Percentiles rank a stretch among this genome's conserved stretches.
phyloP scores from a whole-genome alignment of 2,113 vertebrate genomes.

The Neomonachus schauinslandi region DNA sequence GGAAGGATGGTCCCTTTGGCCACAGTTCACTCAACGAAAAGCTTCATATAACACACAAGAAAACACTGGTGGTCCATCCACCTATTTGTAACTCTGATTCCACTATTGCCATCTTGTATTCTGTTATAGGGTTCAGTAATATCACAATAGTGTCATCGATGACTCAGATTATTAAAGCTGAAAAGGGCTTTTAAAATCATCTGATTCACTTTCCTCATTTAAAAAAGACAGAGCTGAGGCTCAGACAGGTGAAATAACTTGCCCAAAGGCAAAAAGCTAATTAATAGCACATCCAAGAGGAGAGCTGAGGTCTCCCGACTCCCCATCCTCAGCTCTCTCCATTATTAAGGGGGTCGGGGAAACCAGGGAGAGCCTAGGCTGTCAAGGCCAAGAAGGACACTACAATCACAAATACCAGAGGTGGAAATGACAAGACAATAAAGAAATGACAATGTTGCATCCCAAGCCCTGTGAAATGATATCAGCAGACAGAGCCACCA shows the following conservation, averaged over 20 bases:
- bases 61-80: neutral
- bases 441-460: neutral
- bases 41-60: neutral
- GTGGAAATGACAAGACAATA: neutral
- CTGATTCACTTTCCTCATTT: neutral
- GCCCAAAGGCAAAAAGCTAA: neutral
- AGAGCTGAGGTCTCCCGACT: neutral
- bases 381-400: neutral
- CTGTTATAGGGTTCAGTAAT: neutral
- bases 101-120: neutral
- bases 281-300: neutral
- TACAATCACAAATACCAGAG: no score
- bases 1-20: neutral
- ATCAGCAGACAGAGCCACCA: neutral
- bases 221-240: neutral
- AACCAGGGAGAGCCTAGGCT: neutral
- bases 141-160: neutral
- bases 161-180: neutral
- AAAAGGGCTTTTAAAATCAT: neutral
- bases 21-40: neutral
- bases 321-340: neutral
- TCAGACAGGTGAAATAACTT: neutral
- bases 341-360: neutral
- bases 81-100: neutral
- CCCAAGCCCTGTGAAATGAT: neutral